Base-by-base conservation (phyloP, 1,140 invertebrate species). In the Hypothenemus hampei region DNA sequence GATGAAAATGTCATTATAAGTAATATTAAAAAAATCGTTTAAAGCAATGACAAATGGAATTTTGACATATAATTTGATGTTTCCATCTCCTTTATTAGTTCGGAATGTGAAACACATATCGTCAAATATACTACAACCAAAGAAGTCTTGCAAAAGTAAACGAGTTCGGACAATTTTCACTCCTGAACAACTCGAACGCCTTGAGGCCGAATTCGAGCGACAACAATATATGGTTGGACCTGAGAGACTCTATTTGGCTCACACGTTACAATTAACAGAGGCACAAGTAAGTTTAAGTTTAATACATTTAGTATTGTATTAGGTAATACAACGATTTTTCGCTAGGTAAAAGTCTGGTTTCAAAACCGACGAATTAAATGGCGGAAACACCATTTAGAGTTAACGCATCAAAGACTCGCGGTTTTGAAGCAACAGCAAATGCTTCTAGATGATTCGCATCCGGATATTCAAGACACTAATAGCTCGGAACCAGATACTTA, bases 331-430 rank as follows among this genome's bases (percentile, higher is more conserved):
- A 29, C 18, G 8, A 26, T 63, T 60, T 2, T n/a, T n/a, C n/a
- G n/a, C n/a, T 79, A 93, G 80, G 91, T 97, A 0, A 97, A 97
- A 73, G 93, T 97, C 1, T 97, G 94, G 93, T 97, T 97, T 70
- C 94, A 96, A 74, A 97, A 97, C 71, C 78, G 94, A 18, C 78
- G 94, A 21, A 97, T 97, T 58, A 97, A 97, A 77, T 96, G 92
- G 92, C 77, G 93, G 16, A 97, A 97, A 65, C 87, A 94, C 63
- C 90, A 94, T 62, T 74, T 93, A 63, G 93, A 95, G 68, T 79
- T 93, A 57, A 91, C 93, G 26, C 91, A 93, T 67, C 91, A 93
- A 59, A 78, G 89, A 43, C 75, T 93, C 21, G 87, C 88, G 0
- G 79, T 91, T 13, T 76, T 87, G 44, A 84, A 88, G 60, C 81